Evolutionary conservation across 2,797 vertebrate genomes (phyloP).

Genomic region (Mycteria americana): DNA sequence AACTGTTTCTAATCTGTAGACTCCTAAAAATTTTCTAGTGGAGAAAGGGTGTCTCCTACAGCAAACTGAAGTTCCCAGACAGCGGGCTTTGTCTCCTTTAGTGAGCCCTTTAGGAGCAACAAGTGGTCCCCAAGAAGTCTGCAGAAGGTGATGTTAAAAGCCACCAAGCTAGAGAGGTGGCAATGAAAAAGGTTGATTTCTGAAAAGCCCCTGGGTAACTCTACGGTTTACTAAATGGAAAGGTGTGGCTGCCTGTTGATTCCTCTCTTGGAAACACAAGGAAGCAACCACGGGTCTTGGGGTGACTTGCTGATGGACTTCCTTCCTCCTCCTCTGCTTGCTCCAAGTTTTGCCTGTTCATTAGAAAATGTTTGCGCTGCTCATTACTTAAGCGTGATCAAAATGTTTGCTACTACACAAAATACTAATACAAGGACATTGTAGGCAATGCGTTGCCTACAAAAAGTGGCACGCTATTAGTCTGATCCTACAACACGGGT

Average conservation of each 20-base stretch:
- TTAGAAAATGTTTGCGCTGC: background rate
- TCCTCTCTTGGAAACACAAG: background rate
- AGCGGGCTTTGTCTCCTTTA: background rate
- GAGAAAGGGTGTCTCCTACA: background rate
- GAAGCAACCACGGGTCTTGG: background rate
- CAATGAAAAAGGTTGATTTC: background rate
- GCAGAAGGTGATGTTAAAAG: background rate
- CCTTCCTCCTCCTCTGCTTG: background rate
- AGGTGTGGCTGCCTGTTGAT: background rate
- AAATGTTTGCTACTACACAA: background rate
- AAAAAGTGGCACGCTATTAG: background rate
- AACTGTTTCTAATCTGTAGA: background rate
- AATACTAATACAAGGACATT: background rate
- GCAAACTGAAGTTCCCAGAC: background rate
- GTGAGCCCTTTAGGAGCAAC: background rate
- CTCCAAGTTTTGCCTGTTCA: background rate
- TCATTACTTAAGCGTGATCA: background rate
- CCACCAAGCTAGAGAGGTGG: background rate
- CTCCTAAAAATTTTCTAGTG: background rate
- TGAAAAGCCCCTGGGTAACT: background rate
- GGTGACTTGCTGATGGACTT: background rate
- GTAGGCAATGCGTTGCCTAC: background rate
- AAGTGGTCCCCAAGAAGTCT: background rate
- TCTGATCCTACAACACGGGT: background rate
- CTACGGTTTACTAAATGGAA: background rate